These are phyloP conservation scores for Cerastis rubricosa DNA, from an alignment of 2,888 invertebrate genomes.

Conservation along the genomic window DNA sequence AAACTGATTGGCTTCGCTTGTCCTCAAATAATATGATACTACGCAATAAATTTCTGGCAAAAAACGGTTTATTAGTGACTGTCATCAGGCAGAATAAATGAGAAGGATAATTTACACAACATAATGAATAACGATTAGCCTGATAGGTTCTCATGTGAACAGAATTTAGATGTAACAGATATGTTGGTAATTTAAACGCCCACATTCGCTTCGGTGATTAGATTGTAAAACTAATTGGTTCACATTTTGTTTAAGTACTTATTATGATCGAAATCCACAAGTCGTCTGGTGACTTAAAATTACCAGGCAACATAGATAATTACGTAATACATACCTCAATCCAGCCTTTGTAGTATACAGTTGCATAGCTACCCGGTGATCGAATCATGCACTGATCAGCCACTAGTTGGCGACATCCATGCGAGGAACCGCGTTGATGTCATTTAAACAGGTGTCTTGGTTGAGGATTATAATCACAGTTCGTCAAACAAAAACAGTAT, in stretches of 20 bases:
- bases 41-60: constrained; percentile 8
- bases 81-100: constrained; percentile 17
- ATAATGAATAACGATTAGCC: constrained; percentile 23
- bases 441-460: not conserved
- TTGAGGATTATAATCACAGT: not conserved
- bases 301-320: not conserved
- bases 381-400: not conserved
- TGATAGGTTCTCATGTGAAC: constrained; percentile 32
- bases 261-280: not conserved
- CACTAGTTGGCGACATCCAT: not conserved
- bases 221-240: constrained; percentile 26
- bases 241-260: constrained; percentile 3
- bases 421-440: not conserved
- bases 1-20: constrained; percentile 14
- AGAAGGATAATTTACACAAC: constrained; percentile 31
- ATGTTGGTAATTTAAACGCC: constrained; percentile 21
- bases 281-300: not conserved
- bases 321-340: not conserved
- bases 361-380: not conserved
- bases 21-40: constrained; percentile 4
- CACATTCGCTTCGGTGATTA: constrained; percentile 36
- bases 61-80: constrained; percentile 23
- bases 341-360: not conserved
- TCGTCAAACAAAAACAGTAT: no score
- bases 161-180: constrained; percentile 23